These are phyloP conservation scores for Leptobrachium leishanense DNA, from an alignment of 2,113 vertebrate species.

Conservation along the genomic window DNA sequence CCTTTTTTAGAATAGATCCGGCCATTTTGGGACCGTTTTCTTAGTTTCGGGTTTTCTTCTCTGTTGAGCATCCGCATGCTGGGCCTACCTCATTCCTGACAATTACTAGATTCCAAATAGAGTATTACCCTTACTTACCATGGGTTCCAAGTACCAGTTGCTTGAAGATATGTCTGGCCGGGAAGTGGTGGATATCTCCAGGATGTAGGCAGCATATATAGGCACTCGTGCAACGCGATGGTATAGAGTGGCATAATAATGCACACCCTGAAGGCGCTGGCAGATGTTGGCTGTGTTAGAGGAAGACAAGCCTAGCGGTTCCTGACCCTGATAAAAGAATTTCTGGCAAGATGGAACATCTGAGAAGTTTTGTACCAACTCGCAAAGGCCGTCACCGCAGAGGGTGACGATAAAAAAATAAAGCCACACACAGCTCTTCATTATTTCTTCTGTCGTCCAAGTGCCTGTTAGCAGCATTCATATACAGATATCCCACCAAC, in stretches of 20 bases:
- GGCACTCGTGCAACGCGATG: slow-evolving; percentile 28
- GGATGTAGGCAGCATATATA: slow-evolving; percentile 38
- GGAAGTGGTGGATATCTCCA: slow-evolving; percentile 40
- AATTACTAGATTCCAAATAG: too few species aligned
- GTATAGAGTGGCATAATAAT: slow-evolving; percentile 45
- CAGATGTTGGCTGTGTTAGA: slow-evolving; percentile 14
- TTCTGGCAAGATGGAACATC: slow-evolving; percentile 9
- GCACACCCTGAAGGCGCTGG: slow-evolving; percentile 21
- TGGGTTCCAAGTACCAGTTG: slow-evolving; percentile 46
- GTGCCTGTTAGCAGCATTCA: neutral
- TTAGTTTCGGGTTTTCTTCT: too few species aligned
- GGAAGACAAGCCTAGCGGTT: slow-evolving; percentile 24
- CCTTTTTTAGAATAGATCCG: too few species aligned
- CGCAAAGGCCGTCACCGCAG: slow-evolving; percentile 1
- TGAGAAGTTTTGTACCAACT: slow-evolving; percentile 19
- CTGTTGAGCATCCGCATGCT: too few species aligned
- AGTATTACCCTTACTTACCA: too few species aligned
- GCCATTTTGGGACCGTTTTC: too few species aligned
- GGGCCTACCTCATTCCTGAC: too few species aligned
- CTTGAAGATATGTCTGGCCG: slow-evolving; percentile 35
- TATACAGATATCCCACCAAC: neutral
- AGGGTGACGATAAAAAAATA: neutral
- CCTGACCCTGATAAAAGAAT: slow-evolving; percentile 35
- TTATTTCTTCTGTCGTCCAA: neutral
- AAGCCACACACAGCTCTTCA: neutral